Conservation (phyloP, 2,888 invertebrate species). For the Psylliodes chrysocephalus region DNA sequence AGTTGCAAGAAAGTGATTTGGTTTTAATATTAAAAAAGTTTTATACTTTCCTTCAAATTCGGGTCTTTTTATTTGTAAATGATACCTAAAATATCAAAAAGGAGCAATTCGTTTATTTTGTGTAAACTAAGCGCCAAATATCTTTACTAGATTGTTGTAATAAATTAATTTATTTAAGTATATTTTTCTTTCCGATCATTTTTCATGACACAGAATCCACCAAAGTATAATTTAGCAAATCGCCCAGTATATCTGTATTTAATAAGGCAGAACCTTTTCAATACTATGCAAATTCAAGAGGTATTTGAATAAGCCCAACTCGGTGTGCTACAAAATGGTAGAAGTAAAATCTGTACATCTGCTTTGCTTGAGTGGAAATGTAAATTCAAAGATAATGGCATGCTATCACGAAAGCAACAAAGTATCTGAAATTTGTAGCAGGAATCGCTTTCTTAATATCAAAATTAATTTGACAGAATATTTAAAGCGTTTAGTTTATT, state of each 20-base stretch:
- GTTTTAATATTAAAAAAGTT: too few relatives aligned
- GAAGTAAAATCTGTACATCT: slow-evolving; percentile 38
- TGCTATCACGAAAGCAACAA: slow-evolving; percentile 37
- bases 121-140: too few relatives aligned
- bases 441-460: slow-evolving; percentile 24
- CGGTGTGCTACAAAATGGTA: slow-evolving; percentile 33
- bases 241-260: slow-evolving; percentile 23
- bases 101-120: too few relatives aligned
- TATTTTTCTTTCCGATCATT: too few relatives aligned
- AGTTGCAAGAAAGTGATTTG: too few relatives aligned
- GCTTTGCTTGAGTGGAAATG: slow-evolving; percentile 43
- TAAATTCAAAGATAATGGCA: slow-evolving; percentile 43
- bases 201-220: too few relatives aligned
- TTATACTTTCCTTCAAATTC: too few relatives aligned
- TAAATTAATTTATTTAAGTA: too few relatives aligned
- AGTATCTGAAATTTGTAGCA: slow-evolving; percentile 29
- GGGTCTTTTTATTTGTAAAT: too few relatives aligned
- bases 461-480: slow-evolving; percentile 16
- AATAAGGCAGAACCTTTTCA: slow-evolving; percentile 28
- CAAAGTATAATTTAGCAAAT: neutral
- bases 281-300: slow-evolving; percentile 38
- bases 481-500: slow-evolving; percentile 10
- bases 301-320: slow-evolving; percentile 35
- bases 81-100: too few relatives aligned
- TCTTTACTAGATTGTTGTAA: too few relatives aligned